Evolutionary conservation across 2,113 vertebrate species (phyloP).

Genomic region (Aramus guarauna): DNA sequence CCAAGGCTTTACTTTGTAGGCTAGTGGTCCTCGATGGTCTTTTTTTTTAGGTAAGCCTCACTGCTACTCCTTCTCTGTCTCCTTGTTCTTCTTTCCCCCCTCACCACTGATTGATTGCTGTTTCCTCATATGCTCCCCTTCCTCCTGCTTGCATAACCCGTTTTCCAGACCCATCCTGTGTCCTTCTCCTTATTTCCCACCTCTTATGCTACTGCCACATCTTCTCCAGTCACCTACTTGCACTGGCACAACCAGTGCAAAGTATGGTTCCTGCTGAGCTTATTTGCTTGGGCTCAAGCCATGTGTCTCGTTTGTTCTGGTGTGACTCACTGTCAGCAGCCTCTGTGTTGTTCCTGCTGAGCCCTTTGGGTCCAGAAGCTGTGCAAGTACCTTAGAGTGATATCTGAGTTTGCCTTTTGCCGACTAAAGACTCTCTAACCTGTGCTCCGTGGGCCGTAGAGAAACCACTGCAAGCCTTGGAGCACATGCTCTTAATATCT

Average conservation of each 20-base stretch:
- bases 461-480: not conserved
- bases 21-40: not conserved
- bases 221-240: not conserved
- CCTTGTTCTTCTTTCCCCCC: not conserved
- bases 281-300: not conserved
- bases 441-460: not conserved
- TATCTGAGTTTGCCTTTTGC: not conserved
- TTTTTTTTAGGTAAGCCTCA: not conserved
- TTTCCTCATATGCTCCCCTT: not conserved
- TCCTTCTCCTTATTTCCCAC: not conserved
- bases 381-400: not conserved
- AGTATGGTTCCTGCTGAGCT: not conserved
- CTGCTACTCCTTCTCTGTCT: not conserved
- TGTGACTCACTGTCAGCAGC: not conserved
- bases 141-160: not conserved
- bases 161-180: not conserved
- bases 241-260: not conserved
- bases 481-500: accelerated
- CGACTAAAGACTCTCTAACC: not conserved
- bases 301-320: not conserved
- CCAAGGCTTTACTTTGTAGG: not conserved
- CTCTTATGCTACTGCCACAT: not conserved
- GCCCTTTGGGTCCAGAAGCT: not conserved
- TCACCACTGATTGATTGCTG: not conserved
- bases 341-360: not conserved